phyloP scores from a whole-genome alignment of 2,797 vertebrate species.

The Phylloscopus collybita region DNA sequence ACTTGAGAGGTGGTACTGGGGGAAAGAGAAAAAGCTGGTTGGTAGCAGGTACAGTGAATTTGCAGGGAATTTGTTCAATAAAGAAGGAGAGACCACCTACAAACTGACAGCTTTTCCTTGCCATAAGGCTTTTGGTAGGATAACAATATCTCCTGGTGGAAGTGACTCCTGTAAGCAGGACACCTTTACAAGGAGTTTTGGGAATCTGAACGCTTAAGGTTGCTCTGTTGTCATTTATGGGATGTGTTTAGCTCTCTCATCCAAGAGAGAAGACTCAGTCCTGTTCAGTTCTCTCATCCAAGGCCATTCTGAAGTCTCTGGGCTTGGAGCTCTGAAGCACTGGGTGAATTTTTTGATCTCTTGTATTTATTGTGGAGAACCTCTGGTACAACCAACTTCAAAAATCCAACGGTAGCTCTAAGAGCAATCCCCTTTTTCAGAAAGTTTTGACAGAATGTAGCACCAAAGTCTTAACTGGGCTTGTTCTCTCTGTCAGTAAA shows the following conservation, averaged over 20 bases:
- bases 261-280: not conserved
- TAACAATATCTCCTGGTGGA: rapidly evolving
- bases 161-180: not conserved
- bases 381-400: not conserved
- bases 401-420: not conserved
- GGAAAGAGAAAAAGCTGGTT: not conserved
- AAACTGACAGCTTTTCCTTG: not conserved
- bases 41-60: not conserved
- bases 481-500: not conserved
- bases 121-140: not conserved
- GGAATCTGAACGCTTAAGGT: not conserved
- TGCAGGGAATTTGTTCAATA: not conserved
- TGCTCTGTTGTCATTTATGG: not conserved
- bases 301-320: not conserved
- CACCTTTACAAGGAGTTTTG: not conserved
- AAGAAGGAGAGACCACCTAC: not conserved
- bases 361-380: rapidly evolving
- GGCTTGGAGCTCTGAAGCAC: not conserved
- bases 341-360: not conserved
- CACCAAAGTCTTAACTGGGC: not conserved
- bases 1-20: not conserved
- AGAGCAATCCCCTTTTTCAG: not conserved
- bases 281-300: not conserved
- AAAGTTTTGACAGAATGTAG: not conserved
- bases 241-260: not conserved